Evolutionary conservation across 2,113 vertebrate genomes (phyloP).

Genomic region (Brachionichthys hirsutus): DNA sequence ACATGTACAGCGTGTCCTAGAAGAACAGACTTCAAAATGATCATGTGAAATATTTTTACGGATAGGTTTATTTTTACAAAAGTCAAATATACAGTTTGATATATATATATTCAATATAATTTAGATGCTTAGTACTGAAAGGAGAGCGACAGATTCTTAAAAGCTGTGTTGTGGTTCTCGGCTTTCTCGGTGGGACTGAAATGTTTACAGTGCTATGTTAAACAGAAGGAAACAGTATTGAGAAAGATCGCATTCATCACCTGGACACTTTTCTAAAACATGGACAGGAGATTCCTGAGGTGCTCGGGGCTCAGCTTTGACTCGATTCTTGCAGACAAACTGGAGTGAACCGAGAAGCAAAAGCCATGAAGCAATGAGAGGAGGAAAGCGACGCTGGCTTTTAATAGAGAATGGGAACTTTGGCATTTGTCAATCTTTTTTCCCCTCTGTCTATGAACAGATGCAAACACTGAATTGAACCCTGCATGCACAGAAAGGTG

Average conservation of each 20-base stretch:
- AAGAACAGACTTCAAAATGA: not conserved
- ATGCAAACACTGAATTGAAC: constrained; percentile 19
- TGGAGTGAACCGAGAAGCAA: constrained; percentile 12
- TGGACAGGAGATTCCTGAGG: constrained; percentile 14
- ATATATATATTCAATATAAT: constrained; percentile 69
- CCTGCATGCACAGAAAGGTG: constrained; percentile 9
- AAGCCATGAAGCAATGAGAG: not conserved
- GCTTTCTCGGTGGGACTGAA: constrained; percentile 42
- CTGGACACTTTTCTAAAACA: constrained; percentile 50
- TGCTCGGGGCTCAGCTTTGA: constrained; percentile 19
- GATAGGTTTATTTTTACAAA: constrained; percentile 71
- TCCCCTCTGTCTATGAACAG: constrained; percentile 24
- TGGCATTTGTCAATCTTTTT: not conserved
- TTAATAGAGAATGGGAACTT: constrained; percentile 15
- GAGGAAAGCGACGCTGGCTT: constrained; percentile 12
- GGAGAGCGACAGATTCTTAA: constrained; percentile 35
- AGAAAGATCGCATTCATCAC: constrained; percentile 60
- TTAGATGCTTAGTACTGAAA: constrained; percentile 63
- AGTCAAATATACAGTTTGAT: constrained; percentile 73
- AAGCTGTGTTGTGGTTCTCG: constrained; percentile 43
- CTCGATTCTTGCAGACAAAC: not conserved
- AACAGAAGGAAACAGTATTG: constrained; percentile 74
- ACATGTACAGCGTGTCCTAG: not conserved
- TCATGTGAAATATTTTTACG: constrained; percentile 27
- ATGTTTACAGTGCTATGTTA: constrained; percentile 74